A percentile compares a stretch with the other conserved stretches of the same genome.
These are phyloP conservation scores for Drosophila aldrichi DNA, from an alignment of 2,888 invertebrate species.

Conservation along the genomic window DNA sequence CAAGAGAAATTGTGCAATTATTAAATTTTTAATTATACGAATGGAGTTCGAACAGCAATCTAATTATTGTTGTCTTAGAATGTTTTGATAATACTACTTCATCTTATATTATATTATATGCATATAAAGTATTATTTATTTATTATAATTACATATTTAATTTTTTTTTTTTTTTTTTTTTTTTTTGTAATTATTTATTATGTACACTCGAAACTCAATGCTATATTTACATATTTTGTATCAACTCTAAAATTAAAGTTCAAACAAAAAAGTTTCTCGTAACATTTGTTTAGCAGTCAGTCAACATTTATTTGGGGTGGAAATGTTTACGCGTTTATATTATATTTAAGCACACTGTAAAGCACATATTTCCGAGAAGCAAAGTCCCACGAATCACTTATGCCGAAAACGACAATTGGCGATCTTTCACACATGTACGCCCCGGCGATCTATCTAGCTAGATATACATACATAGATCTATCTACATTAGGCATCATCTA, in stretches of 20 bases:
- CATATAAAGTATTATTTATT: too few species aligned
- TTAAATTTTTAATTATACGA: too few species aligned
- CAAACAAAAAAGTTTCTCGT: background rate
- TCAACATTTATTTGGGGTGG: background rate
- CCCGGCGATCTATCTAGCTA: background rate
- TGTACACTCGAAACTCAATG: too few species aligned
- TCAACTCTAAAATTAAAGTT: background rate
- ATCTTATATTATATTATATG: too few species aligned
- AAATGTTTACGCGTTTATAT: constrained; percentile 7
- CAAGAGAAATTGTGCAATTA: too few species aligned
- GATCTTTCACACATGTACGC: background rate
- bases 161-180: too few species aligned
- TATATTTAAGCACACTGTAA: constrained; percentile 12
- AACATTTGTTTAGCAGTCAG: background rate
- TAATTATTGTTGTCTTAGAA: background rate
- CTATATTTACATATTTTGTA: background rate
- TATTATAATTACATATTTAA: too few species aligned
- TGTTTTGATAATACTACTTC: background rate
- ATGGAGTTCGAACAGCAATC: background rate
- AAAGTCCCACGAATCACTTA: constrained; percentile 20
- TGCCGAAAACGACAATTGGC: constrained; percentile 16
- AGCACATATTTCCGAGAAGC: constrained; percentile 17
- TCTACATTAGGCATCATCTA: background rate
- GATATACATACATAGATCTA: background rate
- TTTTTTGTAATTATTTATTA: too few species aligned